These are phyloP conservation scores for Corynorhinus townsendii DNA, from an alignment of 2,113 vertebrate species.

Conservation along the genomic window DNA sequence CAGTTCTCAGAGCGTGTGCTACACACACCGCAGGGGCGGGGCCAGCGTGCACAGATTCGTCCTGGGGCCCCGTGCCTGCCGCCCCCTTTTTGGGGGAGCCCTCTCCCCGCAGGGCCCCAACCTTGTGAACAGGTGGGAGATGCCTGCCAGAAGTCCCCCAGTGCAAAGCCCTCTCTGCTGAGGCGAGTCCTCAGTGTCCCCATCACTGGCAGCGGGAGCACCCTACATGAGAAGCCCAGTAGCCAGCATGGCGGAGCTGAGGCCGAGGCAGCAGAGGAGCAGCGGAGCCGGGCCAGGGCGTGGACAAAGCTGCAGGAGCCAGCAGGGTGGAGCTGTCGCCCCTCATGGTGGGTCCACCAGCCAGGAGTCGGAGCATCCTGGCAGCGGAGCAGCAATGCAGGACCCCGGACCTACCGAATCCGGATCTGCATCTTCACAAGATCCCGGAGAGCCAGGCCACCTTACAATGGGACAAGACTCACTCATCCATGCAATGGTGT, in stretches of 20 bases:
- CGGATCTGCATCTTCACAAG: rapidly evolving
- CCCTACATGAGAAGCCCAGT: rapidly evolving
- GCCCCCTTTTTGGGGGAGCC: rapidly evolving
- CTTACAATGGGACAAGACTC: background rate
- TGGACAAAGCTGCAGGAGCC: background rate
- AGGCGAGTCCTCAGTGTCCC: background rate
- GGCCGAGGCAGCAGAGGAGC: rapidly evolving
- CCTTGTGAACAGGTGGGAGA: background rate
- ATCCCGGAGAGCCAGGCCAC: rapidly evolving
- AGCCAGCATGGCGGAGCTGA: rapidly evolving
- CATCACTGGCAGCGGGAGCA: rapidly evolving
- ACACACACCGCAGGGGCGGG: rapidly evolving
- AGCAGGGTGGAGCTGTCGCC: rapidly evolving
- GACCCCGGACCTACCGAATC: rapidly evolving
- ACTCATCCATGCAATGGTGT: no score
- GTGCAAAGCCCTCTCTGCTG: rapidly evolving
- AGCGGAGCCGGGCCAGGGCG: rapidly evolving
- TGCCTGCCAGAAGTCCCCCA: rapidly evolving
- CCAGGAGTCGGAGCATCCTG: background rate
- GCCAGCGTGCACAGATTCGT: rapidly evolving
- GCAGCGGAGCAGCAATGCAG: background rate
- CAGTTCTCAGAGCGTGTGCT: rapidly evolving
- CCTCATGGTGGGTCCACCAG: background rate
- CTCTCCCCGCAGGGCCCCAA: no score
- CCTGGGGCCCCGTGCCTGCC: rapidly evolving